phyloP scores from a whole-genome alignment of 2,888 invertebrate species.

The Cerceris ruficornis region DNA sequence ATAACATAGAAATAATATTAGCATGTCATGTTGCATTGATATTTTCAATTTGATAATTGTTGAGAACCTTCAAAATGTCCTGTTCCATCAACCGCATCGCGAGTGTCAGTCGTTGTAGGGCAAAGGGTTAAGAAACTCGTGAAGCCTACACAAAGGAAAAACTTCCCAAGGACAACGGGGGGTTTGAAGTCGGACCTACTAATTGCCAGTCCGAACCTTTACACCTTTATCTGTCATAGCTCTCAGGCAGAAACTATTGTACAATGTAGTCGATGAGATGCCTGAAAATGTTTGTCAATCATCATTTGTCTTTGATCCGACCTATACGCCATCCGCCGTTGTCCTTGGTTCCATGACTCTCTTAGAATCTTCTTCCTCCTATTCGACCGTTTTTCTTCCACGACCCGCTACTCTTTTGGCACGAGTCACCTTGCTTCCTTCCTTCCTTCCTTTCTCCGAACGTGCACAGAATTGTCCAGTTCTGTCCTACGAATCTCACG shows the following conservation, averaged over 20 bases:
- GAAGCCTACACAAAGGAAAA: too few relatives aligned
- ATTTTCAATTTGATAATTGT: too few relatives aligned
- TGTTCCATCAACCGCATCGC: too few relatives aligned
- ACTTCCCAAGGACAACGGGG: too few relatives aligned
- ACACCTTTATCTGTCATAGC: too few relatives aligned
- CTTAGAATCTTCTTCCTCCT: conserved; percentile 17
- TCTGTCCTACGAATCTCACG: conserved; percentile 6
- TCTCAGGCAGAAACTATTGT: conserved; percentile 28
- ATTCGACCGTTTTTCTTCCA: conserved; percentile 33
- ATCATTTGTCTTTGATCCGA: conserved; percentile 58
- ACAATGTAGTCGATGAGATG: conserved; percentile 40
- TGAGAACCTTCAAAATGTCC: too few relatives aligned
- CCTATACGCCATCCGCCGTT: conserved; percentile 40
- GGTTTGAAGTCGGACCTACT: too few relatives aligned
- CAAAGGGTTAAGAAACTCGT: too few relatives aligned
- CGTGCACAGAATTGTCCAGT: conserved; percentile 52
- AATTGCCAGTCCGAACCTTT: too few relatives aligned
- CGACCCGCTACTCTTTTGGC: conserved; percentile 33
- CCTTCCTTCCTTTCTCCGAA: conserved; percentile 5
- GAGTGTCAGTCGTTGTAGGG: too few relatives aligned
- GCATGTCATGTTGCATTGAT: too few relatives aligned
- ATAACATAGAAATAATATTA: too few relatives aligned
- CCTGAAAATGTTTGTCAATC: conserved; percentile 58
- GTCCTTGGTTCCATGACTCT: background rate
- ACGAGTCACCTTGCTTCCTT: conserved; percentile 23